A percentile compares a stretch with the other conserved stretches of the same genome.
Conservation (phyloP, 2,113 vertebrate genomes). For the Phyllostomus hastatus region DNA sequence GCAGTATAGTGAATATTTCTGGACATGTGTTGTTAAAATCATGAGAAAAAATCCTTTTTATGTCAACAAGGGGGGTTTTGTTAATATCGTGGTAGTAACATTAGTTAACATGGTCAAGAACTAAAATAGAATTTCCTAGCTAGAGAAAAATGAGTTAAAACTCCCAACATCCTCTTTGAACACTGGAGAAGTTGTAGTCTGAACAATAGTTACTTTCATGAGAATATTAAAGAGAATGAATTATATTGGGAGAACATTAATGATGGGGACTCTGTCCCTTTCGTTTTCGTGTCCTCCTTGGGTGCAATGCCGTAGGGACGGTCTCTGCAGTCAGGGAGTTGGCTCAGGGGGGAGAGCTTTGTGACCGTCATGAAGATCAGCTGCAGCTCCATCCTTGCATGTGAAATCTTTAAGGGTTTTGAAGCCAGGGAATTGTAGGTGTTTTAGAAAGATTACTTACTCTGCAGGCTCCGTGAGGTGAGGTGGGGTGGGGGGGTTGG, state of each 20-base stretch:
- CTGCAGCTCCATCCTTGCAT: neutral
- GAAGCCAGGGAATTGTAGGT: neutral
- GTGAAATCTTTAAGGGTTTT: neutral
- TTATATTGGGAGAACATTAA: neutral
- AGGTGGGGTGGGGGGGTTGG: neutral
- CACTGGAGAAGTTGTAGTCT: neutral
- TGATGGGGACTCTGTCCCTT: neutral
- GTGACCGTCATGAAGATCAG: neutral
- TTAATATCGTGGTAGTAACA: neutral
- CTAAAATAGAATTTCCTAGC: neutral
- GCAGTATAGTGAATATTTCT: constrained; percentile 21
- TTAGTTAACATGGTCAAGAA: neutral
- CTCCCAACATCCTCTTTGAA: neutral
- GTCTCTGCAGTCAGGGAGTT: too few relatives aligned
- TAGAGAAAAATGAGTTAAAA: neutral
- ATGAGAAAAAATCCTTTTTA: neutral
- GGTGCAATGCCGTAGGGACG: neutral
- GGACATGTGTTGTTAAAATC: neutral
- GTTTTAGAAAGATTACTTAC: neutral
- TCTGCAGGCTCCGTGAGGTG: neutral
- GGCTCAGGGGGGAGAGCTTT: neutral
- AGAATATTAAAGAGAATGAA: neutral
- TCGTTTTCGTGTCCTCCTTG: neutral
- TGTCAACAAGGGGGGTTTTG: neutral
- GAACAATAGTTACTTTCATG: neutral